Evolutionary conservation across 1,140 invertebrate species (phyloP).

Genomic region (Yoshiicerus persimilis): DNA sequence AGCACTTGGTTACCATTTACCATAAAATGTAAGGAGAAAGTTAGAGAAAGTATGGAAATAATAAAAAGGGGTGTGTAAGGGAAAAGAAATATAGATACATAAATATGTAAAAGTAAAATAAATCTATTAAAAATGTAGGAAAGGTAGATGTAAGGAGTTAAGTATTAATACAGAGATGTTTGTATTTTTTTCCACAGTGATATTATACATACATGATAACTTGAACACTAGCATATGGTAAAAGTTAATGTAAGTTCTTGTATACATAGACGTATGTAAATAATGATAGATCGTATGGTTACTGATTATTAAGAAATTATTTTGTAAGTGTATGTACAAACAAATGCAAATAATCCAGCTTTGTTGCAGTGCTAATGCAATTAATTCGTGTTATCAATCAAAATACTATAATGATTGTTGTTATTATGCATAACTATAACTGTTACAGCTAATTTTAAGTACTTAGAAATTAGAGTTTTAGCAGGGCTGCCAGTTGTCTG

Average conservation of each 20-base stretch:
- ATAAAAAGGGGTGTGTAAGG: neutral
- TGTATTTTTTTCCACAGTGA: slow-evolving; percentile 22
- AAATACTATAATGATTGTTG: neutral
- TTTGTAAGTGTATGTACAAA: slow-evolving; percentile 14
- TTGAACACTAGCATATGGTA: neutral
- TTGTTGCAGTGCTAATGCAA: neutral
- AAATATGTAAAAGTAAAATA: neutral
- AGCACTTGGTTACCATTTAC: neutral
- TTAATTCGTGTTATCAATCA: neutral
- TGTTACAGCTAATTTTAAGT: neutral
- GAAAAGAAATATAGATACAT: neutral
- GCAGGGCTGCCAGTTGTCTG: neutral
- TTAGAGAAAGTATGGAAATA: neutral
- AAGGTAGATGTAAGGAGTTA: neutral
- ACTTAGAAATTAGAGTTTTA: neutral
- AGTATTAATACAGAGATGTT: slow-evolving; percentile 20
- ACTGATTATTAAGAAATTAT: slow-evolving; percentile 8
- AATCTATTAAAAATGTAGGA: neutral
- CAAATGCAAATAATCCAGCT: slow-evolving; percentile 16
- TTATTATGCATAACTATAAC: neutral
- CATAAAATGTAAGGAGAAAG: neutral
- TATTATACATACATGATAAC: slow-evolving; percentile 13
- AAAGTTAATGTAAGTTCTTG: neutral
- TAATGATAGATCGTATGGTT: neutral
- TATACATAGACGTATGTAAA: neutral